Percentiles rank a stretch among this genome's conserved stretches.
Evolutionary conservation across 2,888 invertebrate genomes (phyloP).

Genomic region (Candidula unifasciata): DNA sequence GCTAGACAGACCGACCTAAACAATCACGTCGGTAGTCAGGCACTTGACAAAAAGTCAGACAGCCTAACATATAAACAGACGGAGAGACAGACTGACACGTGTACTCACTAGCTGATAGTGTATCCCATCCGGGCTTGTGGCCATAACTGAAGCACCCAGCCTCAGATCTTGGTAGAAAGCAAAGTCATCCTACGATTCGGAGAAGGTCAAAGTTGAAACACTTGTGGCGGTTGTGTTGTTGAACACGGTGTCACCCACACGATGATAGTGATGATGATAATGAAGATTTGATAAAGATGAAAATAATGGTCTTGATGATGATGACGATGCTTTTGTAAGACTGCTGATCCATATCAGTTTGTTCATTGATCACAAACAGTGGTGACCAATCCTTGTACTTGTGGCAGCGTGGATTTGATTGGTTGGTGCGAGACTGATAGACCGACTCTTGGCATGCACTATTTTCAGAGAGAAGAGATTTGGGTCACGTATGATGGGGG

Average conservation of each 20-base stretch:
- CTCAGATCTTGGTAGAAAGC: slow-evolving; percentile 23
- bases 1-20: background rate
- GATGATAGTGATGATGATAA: background rate
- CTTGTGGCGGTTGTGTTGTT: background rate
- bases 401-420: too few relatives aligned
- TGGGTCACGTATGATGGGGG: too few relatives aligned
- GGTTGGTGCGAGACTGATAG: too few relatives aligned
- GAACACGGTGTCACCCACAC: background rate
- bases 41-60: background rate
- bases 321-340: too few relatives aligned
- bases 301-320: background rate
- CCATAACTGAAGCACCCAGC: slow-evolving; percentile 29
- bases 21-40: background rate
- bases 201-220: background rate
- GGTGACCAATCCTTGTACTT: too few relatives aligned
- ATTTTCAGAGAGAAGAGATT: too few relatives aligned
- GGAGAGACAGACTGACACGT: background rate
- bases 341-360: too few relatives aligned
- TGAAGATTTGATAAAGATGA: background rate
- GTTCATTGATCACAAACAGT: too few relatives aligned
- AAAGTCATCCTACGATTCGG: background rate
- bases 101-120: background rate
- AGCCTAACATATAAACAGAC: background rate
- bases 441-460: too few relatives aligned
- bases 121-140: background rate